Evolutionary conservation across 2,797 vertebrate genomes (phyloP).

Genomic region (Eptatretus atami): DNA sequence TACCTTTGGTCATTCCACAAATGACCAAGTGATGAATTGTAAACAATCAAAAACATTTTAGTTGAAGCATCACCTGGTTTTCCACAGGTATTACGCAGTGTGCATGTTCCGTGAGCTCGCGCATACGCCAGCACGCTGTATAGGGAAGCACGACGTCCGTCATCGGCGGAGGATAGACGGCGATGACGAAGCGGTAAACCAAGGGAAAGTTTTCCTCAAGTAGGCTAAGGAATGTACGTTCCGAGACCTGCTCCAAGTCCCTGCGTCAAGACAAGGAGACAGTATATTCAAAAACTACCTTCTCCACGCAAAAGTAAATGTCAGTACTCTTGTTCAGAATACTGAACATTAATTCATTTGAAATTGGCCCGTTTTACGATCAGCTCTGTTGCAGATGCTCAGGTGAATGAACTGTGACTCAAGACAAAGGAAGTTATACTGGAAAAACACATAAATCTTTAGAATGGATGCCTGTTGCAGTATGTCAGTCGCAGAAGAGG

Average conservation of each 20-base stretch:
- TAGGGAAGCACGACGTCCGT: constrained; percentile 90
- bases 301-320: too few species aligned
- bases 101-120: constrained; percentile 56
- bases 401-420: too few species aligned
- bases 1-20: neutral
- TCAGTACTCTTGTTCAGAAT: too few species aligned
- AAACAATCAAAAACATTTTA: neutral
- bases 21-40: neutral
- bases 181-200: constrained; percentile 53
- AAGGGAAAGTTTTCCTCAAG: constrained; percentile 78
- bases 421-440: too few species aligned
- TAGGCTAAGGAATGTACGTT: constrained; percentile 46
- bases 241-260: constrained; percentile 72
- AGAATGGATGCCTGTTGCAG: neutral
- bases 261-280: constrained; percentile 14
- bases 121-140: constrained; percentile 71
- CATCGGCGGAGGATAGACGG: constrained; percentile 52
- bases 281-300: too few species aligned
- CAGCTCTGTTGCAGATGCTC: too few species aligned
- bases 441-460: constrained; percentile 4
- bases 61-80: constrained; percentile 36
- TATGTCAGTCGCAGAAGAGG: neutral
- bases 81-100: constrained; percentile 74
- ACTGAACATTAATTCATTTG: too few species aligned
- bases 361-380: too few species aligned